A percentile compares a stretch with the other conserved stretches of the same genome.
These are phyloP conservation scores for Mesocentrotus franciscanus DNA, from an alignment of 53 echinoderm and acorn worm species.

Conservation along the genomic window DNA sequence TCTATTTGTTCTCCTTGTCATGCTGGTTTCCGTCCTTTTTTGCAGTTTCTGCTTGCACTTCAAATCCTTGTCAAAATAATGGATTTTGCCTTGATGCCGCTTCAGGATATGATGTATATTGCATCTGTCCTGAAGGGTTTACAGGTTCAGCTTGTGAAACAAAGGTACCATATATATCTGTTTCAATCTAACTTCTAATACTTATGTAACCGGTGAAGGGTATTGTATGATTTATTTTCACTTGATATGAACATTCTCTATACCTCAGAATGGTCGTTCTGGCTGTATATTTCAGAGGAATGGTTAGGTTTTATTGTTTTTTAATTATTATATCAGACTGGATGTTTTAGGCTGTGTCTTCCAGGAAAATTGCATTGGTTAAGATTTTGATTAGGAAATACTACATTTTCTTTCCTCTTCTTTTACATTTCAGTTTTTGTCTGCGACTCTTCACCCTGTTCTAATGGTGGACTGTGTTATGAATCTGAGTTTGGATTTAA, in stretches of 20 bases:
- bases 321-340: too few relatives aligned
- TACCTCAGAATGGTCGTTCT: too few relatives aligned
- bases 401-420: background rate
- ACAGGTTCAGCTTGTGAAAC: constrained; percentile 59
- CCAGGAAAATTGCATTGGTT: background rate
- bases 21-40: background rate
- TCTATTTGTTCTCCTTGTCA: too few relatives aligned
- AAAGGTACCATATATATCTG: background rate
- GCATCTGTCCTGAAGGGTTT: constrained; percentile 51
- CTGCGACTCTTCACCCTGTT: constrained; percentile 33
- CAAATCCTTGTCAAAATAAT: constrained; percentile 52
- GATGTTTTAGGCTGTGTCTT: background rate
- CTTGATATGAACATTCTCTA: background rate
- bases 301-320: too few relatives aligned
- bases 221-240: background rate
- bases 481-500: constrained; percentile 43
- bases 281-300: too few relatives aligned
- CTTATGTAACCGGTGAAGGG: background rate
- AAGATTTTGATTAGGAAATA: background rate
- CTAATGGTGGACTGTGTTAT: constrained; percentile 48
- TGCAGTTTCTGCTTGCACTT: constrained; percentile 47
- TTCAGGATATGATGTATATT: constrained; percentile 23
- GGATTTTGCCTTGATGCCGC: constrained; percentile 18
- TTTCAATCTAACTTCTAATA: background rate
- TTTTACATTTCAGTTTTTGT: constrained; percentile 9